Base-by-base conservation (phyloP, 2,797 vertebrate genomes). In the Fistularia tabacaria region DNA sequence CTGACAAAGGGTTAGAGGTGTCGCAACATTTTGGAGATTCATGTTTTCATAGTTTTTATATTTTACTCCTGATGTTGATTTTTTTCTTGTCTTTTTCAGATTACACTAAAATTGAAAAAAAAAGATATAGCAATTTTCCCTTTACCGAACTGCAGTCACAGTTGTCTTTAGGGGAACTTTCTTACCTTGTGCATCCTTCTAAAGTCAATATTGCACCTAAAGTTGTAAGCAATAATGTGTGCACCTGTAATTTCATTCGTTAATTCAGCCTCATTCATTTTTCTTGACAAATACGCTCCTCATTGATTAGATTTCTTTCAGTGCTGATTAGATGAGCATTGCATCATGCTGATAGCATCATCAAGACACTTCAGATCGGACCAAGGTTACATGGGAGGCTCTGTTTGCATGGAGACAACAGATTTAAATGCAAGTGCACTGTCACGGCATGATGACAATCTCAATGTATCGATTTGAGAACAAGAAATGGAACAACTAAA, bases 281-380 rank as follows among this genome's bases (percentile, higher is more conserved):
- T 60, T 66, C 49, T 14, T 67, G 65, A 69, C 36, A 50, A 43
- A 62, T 57, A 45, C 42, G 54, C 53, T 57, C 36, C 14, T 64
- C 57, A 85, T 78, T 62, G 82, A 85, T 79, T 44, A 36, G 57
- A 14, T 66, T 62, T 63, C 58, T 68, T 73, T 59, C 55, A 15
- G 38, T n/a, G 6, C 68, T 74, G 74, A 81, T 77, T 74, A 82
- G 57, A 59, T 46, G 0, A 51, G 44, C 64, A 13, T 71, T 66
- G 61, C 37, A 46, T 72, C 73, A 67, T 7, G 9, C 57, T 4
- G 82, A 81, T 79, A 79, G 13, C 49, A 79, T 84, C 71, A 15
- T 49, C 49, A 37, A 39, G 58, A 67, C 53, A 53, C 40, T 25
- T 6, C 43, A 45, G 71, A 59, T 79, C 66, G 64, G 25, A 46